Conservation (phyloP, 2,113 vertebrate genomes). For the Setophaga petechia region DNA sequence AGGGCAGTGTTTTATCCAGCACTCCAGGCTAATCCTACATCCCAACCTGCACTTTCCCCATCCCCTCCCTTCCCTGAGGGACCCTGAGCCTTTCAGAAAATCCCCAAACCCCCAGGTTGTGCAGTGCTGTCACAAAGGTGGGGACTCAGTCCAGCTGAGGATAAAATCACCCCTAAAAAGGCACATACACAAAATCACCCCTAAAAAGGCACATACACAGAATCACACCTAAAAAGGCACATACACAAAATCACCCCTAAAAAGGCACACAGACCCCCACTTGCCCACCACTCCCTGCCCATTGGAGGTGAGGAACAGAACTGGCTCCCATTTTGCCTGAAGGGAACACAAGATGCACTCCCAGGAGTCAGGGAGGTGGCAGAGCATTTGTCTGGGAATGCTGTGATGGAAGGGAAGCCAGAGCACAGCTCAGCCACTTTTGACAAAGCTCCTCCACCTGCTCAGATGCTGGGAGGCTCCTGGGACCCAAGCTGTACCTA, state of each 20-base stretch:
- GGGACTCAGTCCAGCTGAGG: not conserved
- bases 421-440: fast-evolving
- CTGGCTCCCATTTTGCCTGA: not conserved
- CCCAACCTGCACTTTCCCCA: not conserved
- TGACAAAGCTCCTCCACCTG: not conserved
- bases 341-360: not conserved
- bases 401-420: not conserved
- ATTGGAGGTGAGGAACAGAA: not conserved
- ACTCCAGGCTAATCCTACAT: not conserved
- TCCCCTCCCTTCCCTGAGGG: not conserved
- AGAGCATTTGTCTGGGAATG: not conserved
- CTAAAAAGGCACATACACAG: not conserved
- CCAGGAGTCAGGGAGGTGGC: not conserved
- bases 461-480: not conserved
- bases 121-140: not conserved
- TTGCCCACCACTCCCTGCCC: not conserved
- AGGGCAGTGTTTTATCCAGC: not conserved
- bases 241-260: not conserved
- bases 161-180: not conserved
- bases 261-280: not conserved
- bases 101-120: too few relatives aligned
- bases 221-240: not conserved
- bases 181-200: not conserved
- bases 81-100: not conserved
- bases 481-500: not conserved